Base-by-base conservation (phyloP, 2,888 invertebrate species). In the Chromoteleia sp. region DNA sequence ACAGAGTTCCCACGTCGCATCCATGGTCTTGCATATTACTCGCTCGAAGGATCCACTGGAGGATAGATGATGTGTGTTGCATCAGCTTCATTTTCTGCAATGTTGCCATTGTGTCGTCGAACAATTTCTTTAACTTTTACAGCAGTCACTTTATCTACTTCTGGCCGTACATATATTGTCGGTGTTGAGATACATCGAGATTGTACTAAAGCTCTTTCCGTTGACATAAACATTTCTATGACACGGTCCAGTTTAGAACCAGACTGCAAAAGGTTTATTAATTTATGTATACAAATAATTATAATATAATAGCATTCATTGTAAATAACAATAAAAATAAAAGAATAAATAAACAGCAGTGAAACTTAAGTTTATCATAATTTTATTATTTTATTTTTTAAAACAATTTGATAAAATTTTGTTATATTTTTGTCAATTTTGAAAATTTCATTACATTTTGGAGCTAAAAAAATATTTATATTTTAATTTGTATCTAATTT, bases 41-140 rank as follows among this genome's bases (percentile, higher is more conserved):
- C 98, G 84, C 97, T 97, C 78, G 96, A 92, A 0, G 97, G 97
- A 92, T 98, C 97, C 52, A 95, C 95, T 0, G 95, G 93, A 0
- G 98, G 97, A 92, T 96, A 97, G 41, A 99, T 94, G 81, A 98
- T 95, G 91, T 99, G 99, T 0, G 98, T 97, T 2, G 98, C 98
- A 83, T 97, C 96, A 39, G 97, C 96, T 91, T 97, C 97, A 83
- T 94, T 95, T 82, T 97, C 98, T 88, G 94, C 92, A 61, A 94
- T 88, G 74, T 93, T 93, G 3, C 98, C 98, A 87, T 97, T 96
- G 87, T 98, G 96, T 82, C 96, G 95, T 86, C 96, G 96, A 7
- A 98, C 94, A 81, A 97, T 96, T 87, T 98, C 98, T 88, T 97
- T 97, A 41, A 98, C 93, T 90, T 97, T 97, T 25, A 94, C 93